Evolutionary conservation across 2,888 invertebrate genomes (phyloP).

Genomic region (Salpingus planirostris): DNA sequence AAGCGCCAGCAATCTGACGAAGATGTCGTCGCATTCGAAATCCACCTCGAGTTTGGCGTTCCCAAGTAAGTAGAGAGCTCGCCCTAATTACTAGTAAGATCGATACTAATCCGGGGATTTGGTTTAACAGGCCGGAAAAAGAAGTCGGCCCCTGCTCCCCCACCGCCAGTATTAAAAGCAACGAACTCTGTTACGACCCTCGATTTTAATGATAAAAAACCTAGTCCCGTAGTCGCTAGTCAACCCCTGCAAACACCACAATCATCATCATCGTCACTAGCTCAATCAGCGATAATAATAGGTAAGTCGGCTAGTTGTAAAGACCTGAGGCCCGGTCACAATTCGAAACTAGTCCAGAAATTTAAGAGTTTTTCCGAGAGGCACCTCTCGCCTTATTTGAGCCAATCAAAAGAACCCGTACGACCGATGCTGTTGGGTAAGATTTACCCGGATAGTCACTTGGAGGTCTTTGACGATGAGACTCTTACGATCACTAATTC

Average conservation of each 20-base stretch:
- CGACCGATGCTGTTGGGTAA: constrained; percentile 3
- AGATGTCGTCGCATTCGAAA: constrained; percentile 37
- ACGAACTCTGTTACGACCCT: constrained; percentile 28
- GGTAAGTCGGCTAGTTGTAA: constrained; percentile 16
- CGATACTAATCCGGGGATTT: too few relatives aligned
- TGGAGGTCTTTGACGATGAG: neutral
- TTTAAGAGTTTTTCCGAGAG: constrained; percentile 6
- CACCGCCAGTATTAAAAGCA: constrained; percentile 38
- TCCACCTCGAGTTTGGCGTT: constrained; percentile 37
- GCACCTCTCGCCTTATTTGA: neutral
- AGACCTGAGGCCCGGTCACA: neutral
- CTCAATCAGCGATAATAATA: too few relatives aligned
- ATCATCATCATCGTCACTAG: too few relatives aligned
- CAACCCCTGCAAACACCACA: too few relatives aligned
- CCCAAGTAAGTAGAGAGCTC: constrained; percentile 29
- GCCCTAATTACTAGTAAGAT: too few relatives aligned
- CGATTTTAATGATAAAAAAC: too few relatives aligned
- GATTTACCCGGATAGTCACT: constrained; percentile 1
- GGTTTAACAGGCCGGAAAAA: constrained; percentile 47
- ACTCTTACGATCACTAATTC: too few relatives aligned
- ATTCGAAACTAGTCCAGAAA: constrained; percentile 2
- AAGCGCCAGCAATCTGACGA: constrained; percentile 35
- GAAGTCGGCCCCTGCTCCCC: constrained; percentile 50
- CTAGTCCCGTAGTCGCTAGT: constrained; percentile 42
- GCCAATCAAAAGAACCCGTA: neutral